phyloP scores from a whole-genome alignment of 2,888 invertebrate genomes.

The Lasioglossum leucozonium region DNA sequence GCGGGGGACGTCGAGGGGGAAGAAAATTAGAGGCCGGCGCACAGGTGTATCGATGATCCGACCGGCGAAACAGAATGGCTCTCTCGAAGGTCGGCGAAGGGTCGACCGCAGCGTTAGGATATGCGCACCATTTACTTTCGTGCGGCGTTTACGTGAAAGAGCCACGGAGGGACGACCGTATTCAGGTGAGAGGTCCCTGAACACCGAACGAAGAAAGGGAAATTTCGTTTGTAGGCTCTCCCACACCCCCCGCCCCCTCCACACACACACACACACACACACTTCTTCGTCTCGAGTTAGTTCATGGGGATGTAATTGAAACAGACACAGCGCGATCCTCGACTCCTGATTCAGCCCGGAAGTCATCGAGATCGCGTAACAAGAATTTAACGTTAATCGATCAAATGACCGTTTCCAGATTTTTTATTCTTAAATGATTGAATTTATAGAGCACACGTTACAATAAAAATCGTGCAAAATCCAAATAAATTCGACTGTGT shows the following conservation, averaged over 20 bases:
- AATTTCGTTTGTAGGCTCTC: conserved; percentile 45
- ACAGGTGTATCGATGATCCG: conserved; percentile 74
- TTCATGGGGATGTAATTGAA: conserved; percentile 68
- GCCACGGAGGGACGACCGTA: conserved; percentile 18
- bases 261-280: too few relatives aligned
- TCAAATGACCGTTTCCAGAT: too few relatives aligned
- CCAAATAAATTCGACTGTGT: too few relatives aligned
- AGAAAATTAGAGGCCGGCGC: conserved; percentile 71
- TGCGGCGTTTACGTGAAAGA: conserved; percentile 66
- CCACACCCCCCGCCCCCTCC: too few relatives aligned
- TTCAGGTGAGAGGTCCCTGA: conserved; percentile 23
- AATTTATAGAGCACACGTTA: too few relatives aligned
- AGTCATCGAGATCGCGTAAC: conserved; percentile 57
- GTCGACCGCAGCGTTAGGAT: conserved; percentile 70
- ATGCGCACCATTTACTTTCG: conserved; percentile 80
- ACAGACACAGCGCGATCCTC: conserved; percentile 63
- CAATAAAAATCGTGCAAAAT: too few relatives aligned
- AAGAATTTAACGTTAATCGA: too few relatives aligned
- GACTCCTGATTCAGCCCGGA: conserved; percentile 53
- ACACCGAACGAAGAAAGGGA: conserved; percentile 50
- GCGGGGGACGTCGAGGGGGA: conserved; percentile 38
- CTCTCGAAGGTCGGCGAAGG: conserved; percentile 41
- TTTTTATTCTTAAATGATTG: too few relatives aligned
- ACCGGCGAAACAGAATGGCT: conserved; percentile 58
- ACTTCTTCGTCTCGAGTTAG: conserved; percentile 60